Percentiles rank a stretch among this genome's conserved stretches.
Evolutionary conservation across 2,888 invertebrate genomes (phyloP).

Genomic region (Enoplolaimus lenunculus): DNA sequence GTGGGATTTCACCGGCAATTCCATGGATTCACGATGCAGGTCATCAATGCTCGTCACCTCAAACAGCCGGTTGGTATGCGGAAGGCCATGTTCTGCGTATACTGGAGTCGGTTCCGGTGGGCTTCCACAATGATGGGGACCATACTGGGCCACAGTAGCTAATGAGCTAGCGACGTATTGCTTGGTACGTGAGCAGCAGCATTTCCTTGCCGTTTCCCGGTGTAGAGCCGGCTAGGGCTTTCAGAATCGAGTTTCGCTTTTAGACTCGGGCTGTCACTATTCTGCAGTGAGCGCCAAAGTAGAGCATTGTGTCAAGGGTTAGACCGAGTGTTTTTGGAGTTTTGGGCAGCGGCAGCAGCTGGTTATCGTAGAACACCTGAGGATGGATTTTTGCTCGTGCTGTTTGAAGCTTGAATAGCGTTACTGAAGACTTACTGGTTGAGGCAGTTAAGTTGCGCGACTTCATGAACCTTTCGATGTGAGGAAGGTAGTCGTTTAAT

Average conservation of each 20-base stretch:
- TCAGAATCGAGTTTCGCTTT: neutral
- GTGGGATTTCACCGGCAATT: neutral
- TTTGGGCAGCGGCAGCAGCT: too few species aligned
- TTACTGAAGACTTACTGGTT: neutral
- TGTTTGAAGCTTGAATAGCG: too few species aligned
- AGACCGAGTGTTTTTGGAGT: neutral
- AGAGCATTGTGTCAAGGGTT: neutral
- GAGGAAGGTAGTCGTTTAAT: neutral
- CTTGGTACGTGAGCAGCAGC: constrained; percentile 1
- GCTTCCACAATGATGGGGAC: neutral
- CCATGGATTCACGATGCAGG: neutral
- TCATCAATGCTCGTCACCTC: too few species aligned
- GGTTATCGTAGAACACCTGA: too few species aligned
- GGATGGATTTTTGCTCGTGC: neutral
- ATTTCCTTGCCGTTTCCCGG: constrained; percentile 1
- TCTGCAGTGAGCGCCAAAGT: neutral
- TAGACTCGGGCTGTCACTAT: neutral
- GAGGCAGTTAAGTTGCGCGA: neutral
- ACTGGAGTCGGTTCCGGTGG: neutral
- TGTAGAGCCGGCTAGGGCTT: neutral
- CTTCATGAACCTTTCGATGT: neutral
- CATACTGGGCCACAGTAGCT: neutral
- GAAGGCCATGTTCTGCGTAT: neutral
- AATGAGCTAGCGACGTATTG: neutral
- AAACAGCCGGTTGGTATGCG: too few species aligned